These are phyloP conservation scores for Andrena trimmerana DNA, from an alignment of 2,888 invertebrate genomes.

Conservation along the genomic window DNA sequence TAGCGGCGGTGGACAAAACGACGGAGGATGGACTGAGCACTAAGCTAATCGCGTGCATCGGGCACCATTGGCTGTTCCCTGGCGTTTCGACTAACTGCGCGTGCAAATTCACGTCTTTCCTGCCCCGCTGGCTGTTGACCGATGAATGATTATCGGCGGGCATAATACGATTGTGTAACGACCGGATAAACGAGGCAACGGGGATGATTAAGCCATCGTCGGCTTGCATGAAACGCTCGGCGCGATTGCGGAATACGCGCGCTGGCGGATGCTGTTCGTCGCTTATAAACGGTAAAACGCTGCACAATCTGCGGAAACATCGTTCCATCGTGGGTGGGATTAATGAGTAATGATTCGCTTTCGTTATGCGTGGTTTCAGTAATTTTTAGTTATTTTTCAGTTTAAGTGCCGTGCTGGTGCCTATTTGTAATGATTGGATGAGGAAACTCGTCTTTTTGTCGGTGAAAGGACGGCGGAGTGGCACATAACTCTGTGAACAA, in stretches of 20 bases:
- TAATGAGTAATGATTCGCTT: background rate
- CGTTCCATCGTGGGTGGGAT: background rate
- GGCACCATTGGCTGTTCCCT: constrained; percentile 7
- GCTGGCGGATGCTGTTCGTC: background rate
- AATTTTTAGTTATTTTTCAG: too few species aligned
- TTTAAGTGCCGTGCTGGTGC: too few species aligned
- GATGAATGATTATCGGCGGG: constrained; percentile 57
- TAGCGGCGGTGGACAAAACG: constrained; percentile 19
- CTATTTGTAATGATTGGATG: too few species aligned
- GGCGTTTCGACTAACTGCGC: constrained; percentile 23
- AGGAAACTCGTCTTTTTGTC: too few species aligned
- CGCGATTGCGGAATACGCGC: background rate
- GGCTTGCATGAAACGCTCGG: constrained; percentile 8
- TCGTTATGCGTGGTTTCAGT: background rate
- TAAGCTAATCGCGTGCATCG: constrained; percentile 22
- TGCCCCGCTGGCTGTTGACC: constrained; percentile 25
- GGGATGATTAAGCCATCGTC: constrained; percentile 56
- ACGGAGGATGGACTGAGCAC: background rate
- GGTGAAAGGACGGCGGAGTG: too few species aligned
- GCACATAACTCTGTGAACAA: too few species aligned
- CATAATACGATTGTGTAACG: constrained; percentile 66
- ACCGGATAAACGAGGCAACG: constrained; percentile 54
- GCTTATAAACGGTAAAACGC: constrained; percentile 6
- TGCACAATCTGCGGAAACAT: constrained; percentile 4
- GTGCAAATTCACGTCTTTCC: constrained; percentile 28